Evolutionary conservation across 2,888 invertebrate species (phyloP).

Genomic region (Apamea anceps): DNA sequence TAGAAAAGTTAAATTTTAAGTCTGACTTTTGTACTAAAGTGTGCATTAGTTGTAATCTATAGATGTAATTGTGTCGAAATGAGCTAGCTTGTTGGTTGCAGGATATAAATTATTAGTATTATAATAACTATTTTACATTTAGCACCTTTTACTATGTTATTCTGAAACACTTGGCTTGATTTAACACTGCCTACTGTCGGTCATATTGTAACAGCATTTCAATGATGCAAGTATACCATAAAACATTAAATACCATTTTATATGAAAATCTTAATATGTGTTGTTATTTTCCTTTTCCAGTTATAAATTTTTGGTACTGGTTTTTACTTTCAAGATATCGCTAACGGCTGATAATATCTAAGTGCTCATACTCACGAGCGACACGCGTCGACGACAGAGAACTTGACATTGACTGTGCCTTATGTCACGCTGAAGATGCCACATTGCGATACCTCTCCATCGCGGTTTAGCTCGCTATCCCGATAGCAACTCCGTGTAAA

Average conservation of each 20-base stretch:
- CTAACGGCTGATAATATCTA: neutral
- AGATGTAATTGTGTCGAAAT: constrained; percentile 62
- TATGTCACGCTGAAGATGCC: too few species aligned
- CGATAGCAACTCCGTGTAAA: too few species aligned
- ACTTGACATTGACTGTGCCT: too few species aligned
- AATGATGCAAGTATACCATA: constrained; percentile 68
- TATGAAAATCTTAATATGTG: constrained; percentile 53
- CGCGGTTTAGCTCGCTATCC: too few species aligned
- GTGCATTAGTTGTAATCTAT: constrained; percentile 67
- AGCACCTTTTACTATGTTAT: constrained; percentile 62
- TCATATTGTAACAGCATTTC: constrained; percentile 68
- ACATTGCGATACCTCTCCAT: too few species aligned
- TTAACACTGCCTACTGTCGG: constrained; percentile 64
- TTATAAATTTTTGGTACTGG: neutral
- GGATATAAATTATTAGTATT: constrained; percentile 69
- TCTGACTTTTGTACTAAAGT: constrained; percentile 83
- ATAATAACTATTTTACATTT: constrained; percentile 65
- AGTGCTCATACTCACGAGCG: too few species aligned
- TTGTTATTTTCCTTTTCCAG: constrained; percentile 33
- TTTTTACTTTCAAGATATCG: neutral
- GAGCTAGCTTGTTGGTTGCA: constrained; percentile 60
- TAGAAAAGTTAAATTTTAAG: constrained; percentile 77
- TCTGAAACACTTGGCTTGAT: constrained; percentile 63
- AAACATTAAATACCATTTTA: constrained; percentile 68
- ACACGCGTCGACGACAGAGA: too few species aligned